phyloP scores from a whole-genome alignment of 2,888 invertebrate species.

The Dione juno region DNA sequence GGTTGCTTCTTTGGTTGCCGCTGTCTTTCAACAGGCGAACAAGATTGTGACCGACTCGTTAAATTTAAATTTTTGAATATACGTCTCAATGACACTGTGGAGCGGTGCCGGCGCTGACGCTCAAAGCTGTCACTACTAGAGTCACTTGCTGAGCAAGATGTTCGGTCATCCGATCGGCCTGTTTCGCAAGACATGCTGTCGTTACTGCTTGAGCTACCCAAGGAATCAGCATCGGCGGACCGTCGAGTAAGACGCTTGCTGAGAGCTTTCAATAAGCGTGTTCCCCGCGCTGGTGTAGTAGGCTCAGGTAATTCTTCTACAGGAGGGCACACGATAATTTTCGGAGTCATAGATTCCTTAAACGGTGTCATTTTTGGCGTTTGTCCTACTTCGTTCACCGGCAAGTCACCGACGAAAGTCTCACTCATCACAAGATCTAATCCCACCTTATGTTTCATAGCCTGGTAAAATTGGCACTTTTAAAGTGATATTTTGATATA shows the following conservation, averaged over 20 bases:
- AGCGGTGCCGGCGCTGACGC: constrained; percentile 76
- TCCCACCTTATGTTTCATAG: constrained; percentile 74
- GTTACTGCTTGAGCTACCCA: constrained; percentile 76
- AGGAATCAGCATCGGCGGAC: constrained; percentile 71
- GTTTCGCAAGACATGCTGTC: constrained; percentile 73
- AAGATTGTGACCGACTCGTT: constrained; percentile 85
- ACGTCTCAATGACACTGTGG: constrained; percentile 87
- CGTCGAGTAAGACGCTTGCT: constrained; percentile 85
- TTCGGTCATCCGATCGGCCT: constrained; percentile 69
- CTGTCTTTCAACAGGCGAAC: constrained; percentile 79
- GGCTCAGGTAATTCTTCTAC: constrained; percentile 82
- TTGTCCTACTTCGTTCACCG: constrained; percentile 60
- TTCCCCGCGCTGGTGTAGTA: constrained; percentile 81
- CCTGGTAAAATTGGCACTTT: constrained; percentile 56
- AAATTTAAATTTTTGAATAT: constrained; percentile 88
- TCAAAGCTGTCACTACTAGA: constrained; percentile 86
- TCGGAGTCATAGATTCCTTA: constrained; percentile 70
- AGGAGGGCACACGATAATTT: constrained; percentile 79
- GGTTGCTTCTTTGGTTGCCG: constrained; percentile 82
- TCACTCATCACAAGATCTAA: constrained; percentile 66
- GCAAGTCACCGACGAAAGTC: constrained; percentile 64
- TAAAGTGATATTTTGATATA: constrained; percentile 38
- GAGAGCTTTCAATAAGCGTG: constrained; percentile 86
- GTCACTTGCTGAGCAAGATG: constrained; percentile 85
- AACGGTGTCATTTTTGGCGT: constrained; percentile 57